A percentile compares a stretch with the other conserved stretches of the same genome.
Conservation (phyloP, 2,113 vertebrate genomes). For the Sander vitreus region DNA sequence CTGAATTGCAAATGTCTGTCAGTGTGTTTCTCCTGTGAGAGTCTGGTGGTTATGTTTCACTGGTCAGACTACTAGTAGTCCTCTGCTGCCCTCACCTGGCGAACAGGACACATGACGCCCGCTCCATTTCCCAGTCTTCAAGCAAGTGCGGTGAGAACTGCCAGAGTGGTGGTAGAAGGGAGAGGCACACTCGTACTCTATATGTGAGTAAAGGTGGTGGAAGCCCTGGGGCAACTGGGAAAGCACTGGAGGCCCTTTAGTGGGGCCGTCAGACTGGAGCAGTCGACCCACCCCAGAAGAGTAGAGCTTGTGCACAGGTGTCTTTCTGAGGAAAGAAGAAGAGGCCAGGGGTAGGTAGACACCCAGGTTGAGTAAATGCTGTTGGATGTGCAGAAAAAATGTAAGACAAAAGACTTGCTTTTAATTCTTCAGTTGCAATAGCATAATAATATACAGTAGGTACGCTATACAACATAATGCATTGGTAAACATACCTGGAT, state of each 20-base stretch:
- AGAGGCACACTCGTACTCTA: constrained; percentile 94
- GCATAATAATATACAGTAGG: not conserved
- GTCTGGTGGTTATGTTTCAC: not conserved
- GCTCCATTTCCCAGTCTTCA: constrained; percentile 98
- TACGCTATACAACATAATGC: not conserved
- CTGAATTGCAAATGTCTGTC: not conserved
- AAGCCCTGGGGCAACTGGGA: constrained; percentile 90
- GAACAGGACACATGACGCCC: constrained; percentile 94
- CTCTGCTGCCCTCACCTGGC: constrained; percentile 90
- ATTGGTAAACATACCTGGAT: constrained; percentile 84
- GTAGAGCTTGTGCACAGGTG: constrained; percentile 92
- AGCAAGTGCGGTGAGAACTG: constrained; percentile 93
- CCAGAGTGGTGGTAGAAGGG: constrained; percentile 93
- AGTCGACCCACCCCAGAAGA: constrained; percentile 86
- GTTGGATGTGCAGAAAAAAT: constrained; percentile 5
- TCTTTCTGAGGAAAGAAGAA: constrained; percentile 86
- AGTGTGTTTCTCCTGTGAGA: not conserved
- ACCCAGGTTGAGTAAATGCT: not conserved
- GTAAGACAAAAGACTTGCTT: not conserved
- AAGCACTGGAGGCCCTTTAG: constrained; percentile 84
- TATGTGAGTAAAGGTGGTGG: constrained; percentile 93
- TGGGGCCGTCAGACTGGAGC: constrained; percentile 80
- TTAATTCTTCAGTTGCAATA: not conserved
- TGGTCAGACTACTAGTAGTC: not conserved
- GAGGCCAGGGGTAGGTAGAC: not conserved